Percentiles rank a stretch among this genome's conserved stretches.
Conservation (phyloP, 2,113 vertebrate species). For the Apodemus speciosus region DNA sequence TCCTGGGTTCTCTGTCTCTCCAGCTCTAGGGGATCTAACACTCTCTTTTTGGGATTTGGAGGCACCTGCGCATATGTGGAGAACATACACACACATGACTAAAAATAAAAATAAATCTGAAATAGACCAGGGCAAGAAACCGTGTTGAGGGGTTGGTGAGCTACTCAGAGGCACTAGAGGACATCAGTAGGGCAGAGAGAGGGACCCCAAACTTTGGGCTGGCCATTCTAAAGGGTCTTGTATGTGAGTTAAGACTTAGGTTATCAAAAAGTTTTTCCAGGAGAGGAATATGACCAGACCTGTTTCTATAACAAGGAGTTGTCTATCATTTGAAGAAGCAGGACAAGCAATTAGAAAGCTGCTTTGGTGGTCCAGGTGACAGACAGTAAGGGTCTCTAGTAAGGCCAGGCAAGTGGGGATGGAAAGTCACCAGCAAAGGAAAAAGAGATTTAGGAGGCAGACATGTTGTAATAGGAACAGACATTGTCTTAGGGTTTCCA, state of each 20-base stretch:
- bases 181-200: not conserved
- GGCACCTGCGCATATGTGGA: not conserved
- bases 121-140: not conserved
- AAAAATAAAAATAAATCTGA: not conserved
- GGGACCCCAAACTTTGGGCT: not conserved
- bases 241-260: not conserved
- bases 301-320: not conserved
- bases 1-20: not conserved
- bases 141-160: not conserved
- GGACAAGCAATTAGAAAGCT: constrained; percentile 37
- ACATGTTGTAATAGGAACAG: not conserved
- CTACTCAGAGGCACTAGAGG: not conserved
- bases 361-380: not conserved
- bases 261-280: not conserved
- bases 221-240: not conserved
- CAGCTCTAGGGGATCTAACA: not conserved
- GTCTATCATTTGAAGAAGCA: not conserved
- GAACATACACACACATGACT: not conserved
- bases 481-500: too few relatives aligned
- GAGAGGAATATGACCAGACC: not conserved
- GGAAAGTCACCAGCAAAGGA: not conserved
- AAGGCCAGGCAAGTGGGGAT: not conserved
- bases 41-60: not conserved
- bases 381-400: not conserved
- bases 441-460: not conserved